Conservation (phyloP, 2,888 invertebrate genomes). For the Hypomecis punctinalis region DNA sequence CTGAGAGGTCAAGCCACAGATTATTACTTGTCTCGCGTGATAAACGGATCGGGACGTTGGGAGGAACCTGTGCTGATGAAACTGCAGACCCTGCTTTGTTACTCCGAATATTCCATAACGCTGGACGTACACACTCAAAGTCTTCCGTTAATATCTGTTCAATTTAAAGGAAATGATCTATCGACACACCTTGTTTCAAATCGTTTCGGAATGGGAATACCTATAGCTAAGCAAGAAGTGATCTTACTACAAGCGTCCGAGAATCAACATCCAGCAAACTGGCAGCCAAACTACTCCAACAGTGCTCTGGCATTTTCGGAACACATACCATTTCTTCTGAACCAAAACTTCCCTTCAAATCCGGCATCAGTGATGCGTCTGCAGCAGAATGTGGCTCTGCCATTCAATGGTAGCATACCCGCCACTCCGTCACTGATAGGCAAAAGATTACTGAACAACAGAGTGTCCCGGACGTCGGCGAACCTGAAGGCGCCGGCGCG, state of each 20-base stretch:
- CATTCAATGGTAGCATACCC: slow-evolving; percentile 67
- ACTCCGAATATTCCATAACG: slow-evolving; percentile 69
- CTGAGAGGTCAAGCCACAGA: slow-evolving; percentile 85
- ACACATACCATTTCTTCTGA: slow-evolving; percentile 74
- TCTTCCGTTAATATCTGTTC: slow-evolving; percentile 74
- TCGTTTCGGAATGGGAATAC: slow-evolving; percentile 75
- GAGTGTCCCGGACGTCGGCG: slow-evolving; percentile 66
- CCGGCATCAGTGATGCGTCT: slow-evolving; percentile 76
- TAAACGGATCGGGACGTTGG: slow-evolving; percentile 83
- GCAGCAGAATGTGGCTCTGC: slow-evolving; percentile 66
- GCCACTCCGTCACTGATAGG: slow-evolving; percentile 61
- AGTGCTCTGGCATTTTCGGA: slow-evolving; percentile 65
- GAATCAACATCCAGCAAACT: slow-evolving; percentile 56
- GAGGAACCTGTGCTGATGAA: slow-evolving; percentile 73
- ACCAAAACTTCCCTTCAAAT: slow-evolving; percentile 76
- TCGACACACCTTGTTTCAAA: slow-evolving; percentile 74
- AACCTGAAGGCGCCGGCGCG: slow-evolving; percentile 69
- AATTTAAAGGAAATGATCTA: slow-evolving; percentile 79
- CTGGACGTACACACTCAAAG: slow-evolving; percentile 70
- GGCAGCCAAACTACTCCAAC: slow-evolving; percentile 61
- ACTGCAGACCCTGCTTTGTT: slow-evolving; percentile 74
- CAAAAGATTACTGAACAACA: slow-evolving; percentile 69
- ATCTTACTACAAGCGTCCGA: slow-evolving; percentile 58
- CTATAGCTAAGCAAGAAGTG: slow-evolving; percentile 79
- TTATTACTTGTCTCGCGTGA: slow-evolving; percentile 85